Base-by-base conservation (phyloP, 2,888 invertebrate species). In the Phrixothrix hirtus region DNA sequence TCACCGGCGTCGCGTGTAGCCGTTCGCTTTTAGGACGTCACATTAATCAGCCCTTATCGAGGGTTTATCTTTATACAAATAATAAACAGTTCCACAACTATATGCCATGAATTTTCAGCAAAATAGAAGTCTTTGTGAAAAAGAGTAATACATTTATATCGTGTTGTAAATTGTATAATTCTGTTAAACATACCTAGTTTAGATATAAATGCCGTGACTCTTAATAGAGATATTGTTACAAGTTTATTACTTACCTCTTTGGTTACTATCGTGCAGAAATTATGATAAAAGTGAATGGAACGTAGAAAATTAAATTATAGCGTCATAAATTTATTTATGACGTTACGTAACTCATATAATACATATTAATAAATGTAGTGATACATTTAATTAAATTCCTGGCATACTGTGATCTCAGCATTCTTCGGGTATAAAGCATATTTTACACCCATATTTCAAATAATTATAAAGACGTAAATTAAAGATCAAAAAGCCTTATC, bases 81-180 rank as follows among this genome's bases (percentile, higher is more conserved):
- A 73, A 71, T 72, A 72, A 73, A 74, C 72, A 72, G 71, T 62
- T 69, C 70, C 67, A 65, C 68, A 66, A 64, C 62, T 61, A 64
- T 58, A 63, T 64, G 65, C 67, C 65, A 70, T 67, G 70, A 70
- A 61, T 61, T 63, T 53, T 54, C 59, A 52, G 48, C 57, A 42
- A 58, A 60, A 56, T 57, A 42, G 47, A 52, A 45, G 27, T 25
- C 46, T 55, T 56, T 53, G 45, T 57, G 60, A 64, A 66, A 67
- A 62, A 64, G 55, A 59, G 55, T 67, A 67, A 70, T 70, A 68
- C 64, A 65, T 64, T 66, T 66, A 66, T 73, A 68, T 72, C 72
- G 72, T 73, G 72, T 71, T 68, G 63, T 69, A 67, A 71, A 72
- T 69, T 71, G 71, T 71, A 70, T 73, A 72, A 72, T 72, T 71